These are phyloP conservation scores for Bruchidius siliquastri DNA, from an alignment of 2,888 invertebrate genomes.

Conservation along the genomic window DNA sequence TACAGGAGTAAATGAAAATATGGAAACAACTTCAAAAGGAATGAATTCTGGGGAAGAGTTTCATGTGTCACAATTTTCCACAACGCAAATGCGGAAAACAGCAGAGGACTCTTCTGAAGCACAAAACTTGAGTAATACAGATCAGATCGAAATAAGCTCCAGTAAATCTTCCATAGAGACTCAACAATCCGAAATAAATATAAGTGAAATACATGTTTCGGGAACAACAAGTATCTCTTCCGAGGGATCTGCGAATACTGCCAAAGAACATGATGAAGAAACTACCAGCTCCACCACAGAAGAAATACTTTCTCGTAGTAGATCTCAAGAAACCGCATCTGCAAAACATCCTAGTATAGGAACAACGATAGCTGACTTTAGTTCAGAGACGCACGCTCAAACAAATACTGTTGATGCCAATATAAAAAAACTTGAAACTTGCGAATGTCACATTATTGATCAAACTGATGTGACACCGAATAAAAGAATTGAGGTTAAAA, in stretches of 20 bases:
- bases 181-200: neutral
- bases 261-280: too few species aligned
- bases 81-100: neutral
- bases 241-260: neutral
- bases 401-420: neutral
- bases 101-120: neutral
- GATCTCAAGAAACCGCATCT: neutral
- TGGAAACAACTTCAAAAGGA: neutral
- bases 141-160: neutral
- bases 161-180: neutral
- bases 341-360: neutral
- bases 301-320: neutral
- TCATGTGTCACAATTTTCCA: neutral
- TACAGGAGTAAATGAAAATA: neutral
- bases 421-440: neutral
- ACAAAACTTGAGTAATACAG: neutral
- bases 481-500: neutral
- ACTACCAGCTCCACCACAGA: neutral
- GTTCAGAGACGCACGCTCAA: neutral
- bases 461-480: neutral
- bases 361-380: neutral
- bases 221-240: neutral
- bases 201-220: neutral
- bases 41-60: neutral
- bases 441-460: neutral